Base-by-base conservation (phyloP, 2,113 vertebrate species). In the Rhinichthys klamathensis region DNA sequence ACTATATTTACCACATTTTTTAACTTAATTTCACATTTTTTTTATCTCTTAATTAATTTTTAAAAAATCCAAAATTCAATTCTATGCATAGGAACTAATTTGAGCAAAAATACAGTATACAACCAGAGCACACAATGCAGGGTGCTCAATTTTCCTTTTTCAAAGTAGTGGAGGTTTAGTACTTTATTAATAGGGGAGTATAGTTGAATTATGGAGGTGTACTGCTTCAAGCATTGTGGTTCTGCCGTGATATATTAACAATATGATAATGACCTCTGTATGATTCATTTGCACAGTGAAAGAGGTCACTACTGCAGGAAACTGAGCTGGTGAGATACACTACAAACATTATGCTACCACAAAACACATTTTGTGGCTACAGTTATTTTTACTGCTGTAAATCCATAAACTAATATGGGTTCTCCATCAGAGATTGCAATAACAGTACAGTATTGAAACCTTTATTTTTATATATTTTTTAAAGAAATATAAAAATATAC, bases 231-330 rank as follows among this genome's bases (percentile, higher is more conserved):
- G 58, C 58, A 11, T 58, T 80, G 38, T 80, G 38, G 11, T 7
- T 80, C 58, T 80, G 78, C 38, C 58, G 63, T 63, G 58, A 80
- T 63, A 44, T 63, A 46, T 80, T 63, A 27, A 60, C 78, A 63
- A 63, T 61, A 63, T 61, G 58, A 41, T 44, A 80, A 79, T 44
- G 58, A 80, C 78, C 78, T 63, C 78, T 46, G 38, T 63, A 80
- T 80, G 78, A 63, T 63, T 35, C 56, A 60, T 58, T 23, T 58
- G 76, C 30, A n/a, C 54, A 58, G 32, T 60, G 54, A 58, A 78
- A 41, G 54, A 80, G 58, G 58, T 80, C 23, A 25, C 23, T 46
- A 38, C 78, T 46, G 58, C 58, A 16, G 58, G 58, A 80, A 63
- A 80, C 35, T 11, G 13, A 61, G 15, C 21, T 72, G 30, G 7